A percentile compares a stretch with the other conserved stretches of the same genome.
These are phyloP conservation scores for Boloria selene DNA, from an alignment of 2,888 invertebrate genomes.

Conservation along the genomic window DNA sequence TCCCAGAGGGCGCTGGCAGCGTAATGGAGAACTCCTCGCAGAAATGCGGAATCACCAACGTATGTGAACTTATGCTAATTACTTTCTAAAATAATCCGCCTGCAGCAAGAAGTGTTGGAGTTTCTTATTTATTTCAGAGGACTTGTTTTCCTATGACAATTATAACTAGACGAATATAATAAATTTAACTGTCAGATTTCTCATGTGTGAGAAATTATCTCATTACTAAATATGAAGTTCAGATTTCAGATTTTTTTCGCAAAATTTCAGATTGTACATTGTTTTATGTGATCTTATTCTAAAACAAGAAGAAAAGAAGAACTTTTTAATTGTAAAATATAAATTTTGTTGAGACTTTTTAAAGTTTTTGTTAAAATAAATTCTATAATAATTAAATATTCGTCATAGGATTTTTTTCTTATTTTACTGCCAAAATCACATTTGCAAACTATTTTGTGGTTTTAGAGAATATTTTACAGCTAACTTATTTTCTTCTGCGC, in stretches of 20 bases:
- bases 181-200: too few species aligned
- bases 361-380: background rate
- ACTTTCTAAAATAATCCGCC: constrained; percentile 64
- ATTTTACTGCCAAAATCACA: too few species aligned
- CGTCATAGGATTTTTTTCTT: background rate
- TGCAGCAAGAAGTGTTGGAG: constrained; percentile 44
- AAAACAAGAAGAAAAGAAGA: too few species aligned
- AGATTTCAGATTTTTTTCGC: too few species aligned
- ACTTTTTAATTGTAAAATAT: constrained; percentile 7
- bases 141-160: constrained; percentile 6
- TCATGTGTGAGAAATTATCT: too few species aligned
- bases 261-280: too few species aligned
- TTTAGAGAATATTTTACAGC: too few species aligned
- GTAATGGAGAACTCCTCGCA: constrained; percentile 50
- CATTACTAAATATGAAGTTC: too few species aligned
- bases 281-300: too few species aligned
- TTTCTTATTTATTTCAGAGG: constrained; percentile 21
- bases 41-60: constrained; percentile 59
- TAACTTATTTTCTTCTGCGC: too few species aligned
- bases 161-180: background rate
- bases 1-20: constrained; percentile 59
- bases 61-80: constrained; percentile 72
- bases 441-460: too few species aligned
- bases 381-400: too few species aligned
- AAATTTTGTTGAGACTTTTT: background rate